phyloP scores from a whole-genome alignment of 2,113 vertebrate species.

The Corythornis vintsioides region DNA sequence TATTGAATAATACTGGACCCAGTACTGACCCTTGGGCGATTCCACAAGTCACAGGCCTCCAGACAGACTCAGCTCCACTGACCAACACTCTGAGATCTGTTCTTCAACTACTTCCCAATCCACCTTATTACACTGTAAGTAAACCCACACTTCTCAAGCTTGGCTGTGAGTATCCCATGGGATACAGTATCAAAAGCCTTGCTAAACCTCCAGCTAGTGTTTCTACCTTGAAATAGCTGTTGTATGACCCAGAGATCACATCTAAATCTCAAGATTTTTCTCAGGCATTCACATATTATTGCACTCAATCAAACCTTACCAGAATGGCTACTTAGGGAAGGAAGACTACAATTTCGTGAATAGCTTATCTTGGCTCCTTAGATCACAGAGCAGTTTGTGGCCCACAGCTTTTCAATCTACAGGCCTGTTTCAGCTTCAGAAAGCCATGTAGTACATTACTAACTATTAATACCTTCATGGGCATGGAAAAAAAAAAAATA shows the following conservation, averaged over 20 bases:
- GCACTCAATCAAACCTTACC: background rate
- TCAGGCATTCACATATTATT: background rate
- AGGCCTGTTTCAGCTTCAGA: background rate
- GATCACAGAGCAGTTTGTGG: background rate
- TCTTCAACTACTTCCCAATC: too few relatives aligned
- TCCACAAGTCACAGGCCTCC: too few relatives aligned
- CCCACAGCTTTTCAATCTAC: background rate
- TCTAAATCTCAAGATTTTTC: background rate
- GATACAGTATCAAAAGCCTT: too few relatives aligned
- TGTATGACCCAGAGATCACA: background rate
- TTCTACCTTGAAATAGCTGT: background rate
- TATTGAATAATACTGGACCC: too few relatives aligned
- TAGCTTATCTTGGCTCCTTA: background rate
- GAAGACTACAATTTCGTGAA: background rate
- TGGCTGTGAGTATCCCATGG: too few relatives aligned
- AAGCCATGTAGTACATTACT: background rate
- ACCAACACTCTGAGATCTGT: too few relatives aligned
- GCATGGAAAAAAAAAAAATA: background rate
- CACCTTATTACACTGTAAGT: too few relatives aligned
- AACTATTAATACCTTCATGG: background rate
- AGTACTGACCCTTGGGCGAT: too few relatives aligned
- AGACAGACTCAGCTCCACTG: too few relatives aligned
- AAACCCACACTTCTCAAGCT: too few relatives aligned
- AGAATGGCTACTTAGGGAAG: background rate
- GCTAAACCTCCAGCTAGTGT: background rate